Base-by-base conservation (phyloP, 1,140 invertebrate species). In the Macrobrachium nipponense region DNA sequence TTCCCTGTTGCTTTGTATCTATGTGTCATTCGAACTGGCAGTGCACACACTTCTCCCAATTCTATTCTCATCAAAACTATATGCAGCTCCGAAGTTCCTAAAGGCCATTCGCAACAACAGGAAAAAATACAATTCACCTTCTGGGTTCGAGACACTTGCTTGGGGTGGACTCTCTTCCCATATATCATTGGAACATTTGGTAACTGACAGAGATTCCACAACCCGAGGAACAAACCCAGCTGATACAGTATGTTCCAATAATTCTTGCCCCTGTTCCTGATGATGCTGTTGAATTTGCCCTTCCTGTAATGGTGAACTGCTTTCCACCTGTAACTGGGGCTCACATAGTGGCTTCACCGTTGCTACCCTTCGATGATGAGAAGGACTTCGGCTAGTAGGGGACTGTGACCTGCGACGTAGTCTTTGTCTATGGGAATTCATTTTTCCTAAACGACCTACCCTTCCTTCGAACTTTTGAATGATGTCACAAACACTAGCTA, bases 401-500 rank as follows among this genome's bases (percentile, higher is more conserved):
- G 83, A 80, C 44, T 73, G 83, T 36, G 76, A 12, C 43, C 58
- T 58, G 18, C 66, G 66, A 59, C 44, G 64, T 73, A 73, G 43
- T 70, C 78, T 86, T 20, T 61, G 83, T 70, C 68, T 72, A 36
- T 36, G 27, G 61, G 66, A n/a, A 80, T n/a, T 86, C 27, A 36
- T 64, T 59, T 80, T 86, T 14, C 80, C 76, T 12, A 15, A 2
- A 51, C 44, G 64, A 14, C 59, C 76, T 68, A 86, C 62, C 61
- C 68, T 78, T 68, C 66, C 83, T 58, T 86, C 83, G 73, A 86
- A 86, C 64, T 86, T 62, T n/a, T 86, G 83, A 60, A 86, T 86
- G 68, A 86, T 86, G 58, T 86, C 83, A 36, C 83, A n/a, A 20
- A 86, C 83, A 70, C 83, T 86, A 36, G 83, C 83, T n/a, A n/a